phyloP scores from a whole-genome alignment of 2,888 invertebrate genomes.

The Choristoneura rosaceana region DNA sequence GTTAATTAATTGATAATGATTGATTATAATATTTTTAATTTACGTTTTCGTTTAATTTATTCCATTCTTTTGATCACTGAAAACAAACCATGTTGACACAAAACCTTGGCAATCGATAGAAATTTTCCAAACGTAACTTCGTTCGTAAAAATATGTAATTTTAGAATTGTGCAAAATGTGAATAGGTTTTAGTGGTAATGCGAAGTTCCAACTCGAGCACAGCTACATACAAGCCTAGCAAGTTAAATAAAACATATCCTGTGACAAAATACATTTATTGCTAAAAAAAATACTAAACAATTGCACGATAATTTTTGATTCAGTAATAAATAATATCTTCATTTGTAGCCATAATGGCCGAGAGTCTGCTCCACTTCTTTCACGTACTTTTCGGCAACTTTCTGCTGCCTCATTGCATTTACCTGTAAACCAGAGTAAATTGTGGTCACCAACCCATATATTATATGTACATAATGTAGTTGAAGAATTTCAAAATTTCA shows the following conservation, averaged over 20 bases:
- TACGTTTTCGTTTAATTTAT: constrained; percentile 4
- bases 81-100: background rate
- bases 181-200: too few relatives aligned
- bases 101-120: too few relatives aligned
- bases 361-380: constrained; percentile 83
- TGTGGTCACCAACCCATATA: background rate
- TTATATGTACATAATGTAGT: too few relatives aligned
- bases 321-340: background rate
- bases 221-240: too few relatives aligned
- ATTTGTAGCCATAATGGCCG: constrained; percentile 70
- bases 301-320: background rate
- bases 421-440: constrained; percentile 74
- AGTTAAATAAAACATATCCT: background rate
- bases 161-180: too few relatives aligned
- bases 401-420: constrained; percentile 83
- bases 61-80: background rate
- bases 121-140: too few relatives aligned
- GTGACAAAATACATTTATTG: background rate
- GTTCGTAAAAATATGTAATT: too few relatives aligned
- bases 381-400: constrained; percentile 84
- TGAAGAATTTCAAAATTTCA: too few relatives aligned
- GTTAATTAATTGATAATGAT: constrained; percentile 16
- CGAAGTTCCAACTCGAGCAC: too few relatives aligned
- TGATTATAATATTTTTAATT: constrained; percentile 21
- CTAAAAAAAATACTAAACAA: background rate